Evolutionary conservation across 2,888 invertebrate genomes (phyloP), one percentile per base, ranked within the genome.

Genomic region (Diadegma fenestrale): DNA sequence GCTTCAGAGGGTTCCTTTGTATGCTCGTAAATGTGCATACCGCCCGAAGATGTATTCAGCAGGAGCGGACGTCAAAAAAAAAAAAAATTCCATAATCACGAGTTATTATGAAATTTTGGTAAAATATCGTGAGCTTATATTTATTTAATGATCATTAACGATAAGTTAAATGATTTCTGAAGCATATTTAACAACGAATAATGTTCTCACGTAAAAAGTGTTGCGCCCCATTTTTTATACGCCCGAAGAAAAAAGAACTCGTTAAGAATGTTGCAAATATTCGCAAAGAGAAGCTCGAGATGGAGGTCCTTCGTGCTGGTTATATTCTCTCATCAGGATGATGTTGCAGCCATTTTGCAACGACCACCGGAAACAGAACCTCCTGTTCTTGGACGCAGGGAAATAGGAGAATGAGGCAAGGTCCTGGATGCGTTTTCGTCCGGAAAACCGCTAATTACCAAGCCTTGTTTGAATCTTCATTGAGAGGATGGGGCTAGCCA

Each of bases 401-500:
- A 77, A 66, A 41, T 61, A 66, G 48, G 51, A 43, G 41, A 45
- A 73, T 61, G 43, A 54, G 41, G 54, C 30, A 77, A 8, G 77
- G 58, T 84, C 61, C 82, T 76, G 84, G 82, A 82, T 85, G 82
- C 80, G 85, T 81, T 88, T 88, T 86, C 82, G 76, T 87, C 80
- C 75, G 84, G 87, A 86, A 89, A 88, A 87, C 88, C 86, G 89
- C 89, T 91, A 91, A 92, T 92, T 92, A 91, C 88, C 88, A 82
- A 86, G 90, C 87, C 88, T 89, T 89, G 90, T 90, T 89, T 88
- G 89, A 90, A 89, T 88, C 88, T 88, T 89, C 90, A 88, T 87
- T 33, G 26, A 17, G 37, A 58, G 79, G 71, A 71, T 58, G 51
- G 71, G 78, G 63, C 87, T 87, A 88, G 88, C 88, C 89, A 90